phyloP scores from a whole-genome alignment of 2,888 invertebrate species.

The Griposia aprilina region DNA sequence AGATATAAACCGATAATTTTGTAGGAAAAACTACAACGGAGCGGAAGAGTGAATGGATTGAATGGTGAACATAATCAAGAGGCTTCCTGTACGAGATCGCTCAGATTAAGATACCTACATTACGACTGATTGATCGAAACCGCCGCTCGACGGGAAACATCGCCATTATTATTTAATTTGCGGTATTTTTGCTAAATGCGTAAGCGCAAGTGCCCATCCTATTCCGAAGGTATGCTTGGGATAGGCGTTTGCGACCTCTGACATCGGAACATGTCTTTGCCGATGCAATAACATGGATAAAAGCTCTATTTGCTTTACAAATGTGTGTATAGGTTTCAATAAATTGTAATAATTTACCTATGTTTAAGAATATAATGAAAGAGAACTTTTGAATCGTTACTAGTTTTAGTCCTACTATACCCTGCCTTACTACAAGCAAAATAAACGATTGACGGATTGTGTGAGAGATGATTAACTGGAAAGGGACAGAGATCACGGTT shows the following conservation, averaged over 20 bases:
- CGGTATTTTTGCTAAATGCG: conserved; percentile 25
- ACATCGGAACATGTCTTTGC: not conserved
- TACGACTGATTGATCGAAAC: conserved; percentile 55
- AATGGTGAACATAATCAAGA: conserved; percentile 63
- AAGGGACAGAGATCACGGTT: not conserved
- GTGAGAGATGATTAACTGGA: not conserved
- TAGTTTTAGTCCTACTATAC: not conserved
- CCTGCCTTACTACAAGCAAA: not conserved
- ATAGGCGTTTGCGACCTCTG: not conserved
- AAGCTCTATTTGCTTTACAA: not conserved
- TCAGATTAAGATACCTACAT: conserved; percentile 55
- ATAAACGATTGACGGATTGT: not conserved
- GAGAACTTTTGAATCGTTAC: not conserved
- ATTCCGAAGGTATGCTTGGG: not conserved
- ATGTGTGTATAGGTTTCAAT: too few species aligned
- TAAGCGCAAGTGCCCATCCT: conserved; percentile 1
- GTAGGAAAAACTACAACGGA: conserved; percentile 52
- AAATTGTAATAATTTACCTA: not conserved
- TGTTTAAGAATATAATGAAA: not conserved
- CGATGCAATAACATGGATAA: not conserved
- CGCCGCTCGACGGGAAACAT: conserved; percentile 13
- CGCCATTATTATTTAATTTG: conserved; percentile 41
- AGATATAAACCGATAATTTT: conserved; percentile 53
- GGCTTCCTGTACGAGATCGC: conserved; percentile 58
- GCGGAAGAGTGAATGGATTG: conserved; percentile 59